Evolutionary conservation across 2,888 invertebrate genomes (phyloP), one percentile per base, ranked within the genome.

Genomic region (Torymus auratus): DNA sequence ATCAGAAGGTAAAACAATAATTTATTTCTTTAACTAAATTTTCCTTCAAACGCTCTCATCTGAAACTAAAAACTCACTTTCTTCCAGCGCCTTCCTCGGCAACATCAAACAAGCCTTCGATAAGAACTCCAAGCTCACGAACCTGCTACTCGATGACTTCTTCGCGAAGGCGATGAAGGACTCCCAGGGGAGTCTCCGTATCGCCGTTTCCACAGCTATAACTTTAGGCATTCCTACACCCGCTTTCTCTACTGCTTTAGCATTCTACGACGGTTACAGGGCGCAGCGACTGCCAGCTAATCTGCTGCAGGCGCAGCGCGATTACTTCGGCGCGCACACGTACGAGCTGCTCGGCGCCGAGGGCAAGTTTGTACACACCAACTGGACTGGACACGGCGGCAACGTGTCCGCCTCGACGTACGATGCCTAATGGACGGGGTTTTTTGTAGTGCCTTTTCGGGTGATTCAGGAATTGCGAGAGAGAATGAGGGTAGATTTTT

Each of bases 321-420:
- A 99, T 91, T 99, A 98, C 91, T 99, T 99, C 89, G 99, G 99
- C 1, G 99, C 99, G 0, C 99, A 99, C 91, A 99, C 99, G 0
- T 99, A 99, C 88, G 99, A 99, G 92, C 91, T 98, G 75, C 91
- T 97, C 75, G 93, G 93, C 4, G 92, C 96, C 83, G 98, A 98
- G 64, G 99, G 98, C 3, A 94, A 94, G 85, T 99, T 96, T 89
- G 94, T 97, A 2, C 99, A 99, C 91, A 99, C 99, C 83, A 99
- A 99, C 92, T 99, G 99, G 99, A 99, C 99, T 12, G 99, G 99
- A 14, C 97, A 96, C 86, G 99, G 99, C 52, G 98, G 98, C 82
- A 96, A 97, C 88, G 97, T 98, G 4, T 97, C 98, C 1, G 97
- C 98, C n/a, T 95, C 96, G 82, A 97, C 98, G 13, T 98, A 98